Base-by-base conservation (phyloP, 2,888 invertebrate genomes). In the Rhogogaster chlorosoma region DNA sequence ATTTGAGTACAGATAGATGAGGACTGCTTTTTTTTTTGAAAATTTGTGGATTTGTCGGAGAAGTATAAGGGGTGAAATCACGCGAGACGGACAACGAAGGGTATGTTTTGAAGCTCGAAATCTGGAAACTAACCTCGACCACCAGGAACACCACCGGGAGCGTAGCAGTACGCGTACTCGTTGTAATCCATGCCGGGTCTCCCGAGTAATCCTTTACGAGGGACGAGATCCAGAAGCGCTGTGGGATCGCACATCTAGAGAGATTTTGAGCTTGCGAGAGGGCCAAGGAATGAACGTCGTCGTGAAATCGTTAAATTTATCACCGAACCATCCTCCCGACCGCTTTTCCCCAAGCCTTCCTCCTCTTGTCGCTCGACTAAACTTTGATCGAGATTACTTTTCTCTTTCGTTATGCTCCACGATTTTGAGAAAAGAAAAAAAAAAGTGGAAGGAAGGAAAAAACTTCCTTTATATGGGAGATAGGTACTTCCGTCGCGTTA, bases 151-250 rank as follows among this genome's bases (percentile, higher is more conserved):
- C 83, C 83, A 67, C 83, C 83, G 67, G 83, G 45, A 87, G 91
- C 92, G 90, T 93, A 92, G 91, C 93, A 93, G 88, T 93, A 93
- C 84, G 93, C 92, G 90, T 93, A 93, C 89, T 93, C 93, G 92
- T 93, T 93, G 90, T 93, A 93, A 92, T 93, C 93, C 92, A 93
- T 93, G 89, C 89, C 90, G 86, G 93, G 93, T 89, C 93, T 90
- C 89, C 91, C 92, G 88, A 93, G 91, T 87, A 93, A 91, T 91
- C 91, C 92, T 89, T 93, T 91, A 89, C 91, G 91, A 82, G 91
- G 90, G 88, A 92, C 91, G 87, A 93, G 90, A 89, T 93, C 92
- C 89, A 93, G 87, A 78, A 92, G 91, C 70, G 90, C 91, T 89
- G 91, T 92, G 85, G 92, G 92, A 90, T 92, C 92, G 90, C 92